Base-by-base conservation (phyloP, 2,888 invertebrate species). In the Epinotia bilunana region DNA sequence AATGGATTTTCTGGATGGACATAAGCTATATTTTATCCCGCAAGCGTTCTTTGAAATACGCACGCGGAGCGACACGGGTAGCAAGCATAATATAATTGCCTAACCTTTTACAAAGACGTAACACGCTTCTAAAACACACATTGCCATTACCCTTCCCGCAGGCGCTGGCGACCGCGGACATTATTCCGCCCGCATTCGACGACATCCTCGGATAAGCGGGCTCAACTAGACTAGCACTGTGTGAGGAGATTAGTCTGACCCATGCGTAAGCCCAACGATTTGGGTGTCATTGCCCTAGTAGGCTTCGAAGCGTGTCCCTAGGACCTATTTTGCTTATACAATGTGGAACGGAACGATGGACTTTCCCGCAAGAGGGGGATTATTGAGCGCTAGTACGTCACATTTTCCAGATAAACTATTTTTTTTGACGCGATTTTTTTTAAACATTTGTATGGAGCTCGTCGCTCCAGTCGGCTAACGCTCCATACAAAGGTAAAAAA, bases 181-280 rank as follows among this genome's bases (percentile, higher is more conserved):
- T 87, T 87, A 87, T 87, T 87, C 87, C 79, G 74, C 87, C 87
- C 87, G 87, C 87, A 87, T 86, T 80, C 81, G 84, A 81, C 82
- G 84, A 86, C 87, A 84, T 83, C 85, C 83, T 82, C 80, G 83
- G 85, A 79, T 83, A 84, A 87, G 80, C 85, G 80, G 79, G 77
- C 80, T 79, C 72, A 80, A 78, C 78, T 65, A 67, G 77, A 76
- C 77, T 74, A 74, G 72, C 77, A 62, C 65, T 80, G 78, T 77
- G 77, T 74, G 72, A 77, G 74, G 78, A 83, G 83, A 82, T 83
- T 82, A 81, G 78, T 39, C 65, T 43, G 74, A 55, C 76, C 77
- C 76, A 68, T 67, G 20, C 57, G 57, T 63, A 74, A 71, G 74
- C 74, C 64, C 53, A 53, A 16, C 60, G 64, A 58, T 71, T 74